Conservation (phyloP, 1,140 invertebrate genomes). For the Eupeodes corollae region DNA sequence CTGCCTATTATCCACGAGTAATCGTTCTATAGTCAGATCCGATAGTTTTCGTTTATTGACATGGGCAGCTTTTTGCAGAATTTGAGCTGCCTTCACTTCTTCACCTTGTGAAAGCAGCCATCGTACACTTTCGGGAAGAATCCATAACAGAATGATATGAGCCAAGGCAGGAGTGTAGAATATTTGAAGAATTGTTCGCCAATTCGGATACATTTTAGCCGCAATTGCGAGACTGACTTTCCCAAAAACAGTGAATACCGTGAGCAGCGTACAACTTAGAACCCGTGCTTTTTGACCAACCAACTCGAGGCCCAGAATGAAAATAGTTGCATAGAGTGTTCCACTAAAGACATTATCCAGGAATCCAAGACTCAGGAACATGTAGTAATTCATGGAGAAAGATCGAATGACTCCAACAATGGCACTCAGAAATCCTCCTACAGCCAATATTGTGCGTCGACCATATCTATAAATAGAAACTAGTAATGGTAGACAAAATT, state of each 20-base stretch:
- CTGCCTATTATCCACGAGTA: conserved; percentile 15
- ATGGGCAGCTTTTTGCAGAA: conserved; percentile 50
- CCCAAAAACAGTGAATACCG: conserved; percentile 58
- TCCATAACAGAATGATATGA: conserved; percentile 47
- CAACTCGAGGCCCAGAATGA: conserved; percentile 59
- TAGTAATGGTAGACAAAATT: too few relatives aligned
- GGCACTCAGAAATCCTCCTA: conserved; percentile 44
- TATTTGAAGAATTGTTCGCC: conserved; percentile 54
- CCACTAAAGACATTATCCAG: conserved; percentile 48
- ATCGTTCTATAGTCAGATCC: conserved; percentile 40
- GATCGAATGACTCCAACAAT: conserved; percentile 51
- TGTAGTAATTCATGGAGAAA: conserved; percentile 50
- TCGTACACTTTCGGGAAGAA: conserved; percentile 51
- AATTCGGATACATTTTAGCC: conserved; percentile 56
- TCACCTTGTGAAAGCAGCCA: conserved; percentile 63
- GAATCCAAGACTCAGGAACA: conserved; percentile 53
- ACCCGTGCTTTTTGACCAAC: conserved; percentile 63
- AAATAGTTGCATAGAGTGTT: conserved; percentile 51
- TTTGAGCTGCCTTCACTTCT: conserved; percentile 45
- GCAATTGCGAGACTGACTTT: conserved; percentile 53
- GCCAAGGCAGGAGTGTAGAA: conserved; percentile 56
- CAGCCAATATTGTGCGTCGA: conserved; percentile 47
- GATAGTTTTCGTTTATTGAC: conserved; percentile 52
- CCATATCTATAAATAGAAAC: conserved; percentile 43
- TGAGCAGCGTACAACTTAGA: conserved; percentile 58